Evolutionary conservation across 2,888 invertebrate genomes (phyloP).

Genomic region (Mylabris sibirica): DNA sequence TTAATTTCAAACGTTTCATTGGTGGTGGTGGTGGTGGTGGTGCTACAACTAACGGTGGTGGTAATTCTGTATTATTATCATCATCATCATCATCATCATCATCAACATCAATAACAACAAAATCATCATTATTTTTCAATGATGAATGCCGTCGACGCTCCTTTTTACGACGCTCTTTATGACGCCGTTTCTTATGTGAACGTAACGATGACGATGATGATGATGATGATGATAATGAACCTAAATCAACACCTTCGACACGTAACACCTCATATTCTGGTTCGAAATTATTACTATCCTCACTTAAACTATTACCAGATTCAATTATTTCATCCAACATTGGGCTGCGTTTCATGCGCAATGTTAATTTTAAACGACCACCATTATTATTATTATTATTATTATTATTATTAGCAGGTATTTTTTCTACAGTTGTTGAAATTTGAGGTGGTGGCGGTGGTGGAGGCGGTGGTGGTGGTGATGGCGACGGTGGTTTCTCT

Average conservation of each 20-base stretch:
- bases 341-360: constrained; percentile 88
- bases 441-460: constrained; percentile 44
- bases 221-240: not conserved
- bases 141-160: not conserved
- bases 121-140: not conserved
- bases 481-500: constrained; percentile 43
- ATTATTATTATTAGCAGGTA: constrained; percentile 48
- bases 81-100: constrained; percentile 21
- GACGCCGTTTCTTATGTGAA: constrained; percentile 66
- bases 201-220: constrained; percentile 59
- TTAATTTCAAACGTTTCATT: constrained; percentile 85
- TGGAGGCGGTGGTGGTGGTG: constrained; percentile 26
- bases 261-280: constrained; percentile 86
- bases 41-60: constrained; percentile 62
- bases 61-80: constrained; percentile 52
- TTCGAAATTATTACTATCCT: constrained; percentile 66
- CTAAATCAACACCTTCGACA: constrained; percentile 73
- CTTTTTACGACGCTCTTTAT: not conserved
- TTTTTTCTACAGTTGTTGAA: constrained; percentile 40
- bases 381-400: constrained; percentile 48
- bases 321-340: constrained; percentile 85
- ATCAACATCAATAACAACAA: not conserved
- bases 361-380: constrained; percentile 76
- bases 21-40: constrained; percentile 66
- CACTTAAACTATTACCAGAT: constrained; percentile 75